Conservation (phyloP, 2,888 invertebrate species). For the Ophonus ardosiacus region DNA sequence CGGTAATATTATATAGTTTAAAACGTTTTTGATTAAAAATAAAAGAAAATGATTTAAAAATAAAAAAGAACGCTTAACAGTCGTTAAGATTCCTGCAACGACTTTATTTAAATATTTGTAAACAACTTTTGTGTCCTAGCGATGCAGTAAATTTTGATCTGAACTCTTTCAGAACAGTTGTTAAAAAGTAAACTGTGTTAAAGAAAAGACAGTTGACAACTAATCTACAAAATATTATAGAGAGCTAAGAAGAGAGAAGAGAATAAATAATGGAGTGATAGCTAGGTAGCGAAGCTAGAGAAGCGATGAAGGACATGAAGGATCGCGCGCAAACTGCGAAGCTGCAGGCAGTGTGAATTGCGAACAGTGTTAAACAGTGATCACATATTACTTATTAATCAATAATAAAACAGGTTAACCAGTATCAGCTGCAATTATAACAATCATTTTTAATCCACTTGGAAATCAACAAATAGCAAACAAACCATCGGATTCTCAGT, state of each 20-base stretch:
- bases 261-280: slow-evolving; percentile 42
- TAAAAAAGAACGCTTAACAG: slow-evolving; percentile 62
- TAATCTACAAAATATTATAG: slow-evolving; percentile 60
- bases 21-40: slow-evolving; percentile 64
- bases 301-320: slow-evolving; percentile 41
- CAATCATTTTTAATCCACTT: slow-evolving; percentile 64
- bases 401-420: slow-evolving; percentile 74
- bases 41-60: slow-evolving; percentile 56
- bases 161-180: slow-evolving; percentile 63
- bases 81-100: slow-evolving; percentile 62
- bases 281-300: slow-evolving; percentile 31
- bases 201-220: slow-evolving; percentile 60
- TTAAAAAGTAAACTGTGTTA: slow-evolving; percentile 63
- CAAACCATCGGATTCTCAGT: slow-evolving; percentile 63
- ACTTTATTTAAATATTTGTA: slow-evolving; percentile 61
- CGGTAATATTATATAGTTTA: slow-evolving; percentile 63
- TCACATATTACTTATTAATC: slow-evolving; percentile 69
- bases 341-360: slow-evolving; percentile 56
- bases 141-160: slow-evolving; percentile 60
- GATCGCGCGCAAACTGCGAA: slow-evolving; percentile 12
- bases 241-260: slow-evolving; percentile 22
- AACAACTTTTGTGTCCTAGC: slow-evolving; percentile 59
- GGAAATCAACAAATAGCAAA: slow-evolving; percentile 64
- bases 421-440: slow-evolving; percentile 64
- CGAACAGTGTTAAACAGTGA: slow-evolving; percentile 62